Evolutionary conservation across 92 coral and sea anemone genomes (phyloP).

Genomic region (Epizoanthus rinbou): DNA sequence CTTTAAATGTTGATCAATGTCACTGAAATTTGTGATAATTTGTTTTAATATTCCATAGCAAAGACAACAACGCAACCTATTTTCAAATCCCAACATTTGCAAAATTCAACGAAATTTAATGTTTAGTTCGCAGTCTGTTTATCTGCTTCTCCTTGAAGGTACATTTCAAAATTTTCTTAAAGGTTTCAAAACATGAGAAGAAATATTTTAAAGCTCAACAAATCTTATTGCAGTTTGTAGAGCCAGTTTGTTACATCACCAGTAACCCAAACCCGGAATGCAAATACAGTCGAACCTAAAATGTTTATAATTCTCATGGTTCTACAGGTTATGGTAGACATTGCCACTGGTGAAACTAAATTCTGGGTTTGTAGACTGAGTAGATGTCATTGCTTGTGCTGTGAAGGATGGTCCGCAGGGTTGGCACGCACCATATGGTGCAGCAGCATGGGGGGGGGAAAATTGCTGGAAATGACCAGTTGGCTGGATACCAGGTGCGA

Average conservation of each 20-base stretch:
- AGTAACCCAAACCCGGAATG: not conserved
- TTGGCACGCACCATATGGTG: constrained; percentile 33
- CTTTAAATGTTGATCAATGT: constrained; percentile 25
- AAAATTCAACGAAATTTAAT: constrained; percentile 16
- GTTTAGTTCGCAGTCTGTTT: not conserved
- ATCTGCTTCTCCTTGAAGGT: too few relatives aligned
- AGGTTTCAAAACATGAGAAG: not conserved
- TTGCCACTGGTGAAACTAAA: constrained; percentile 17
- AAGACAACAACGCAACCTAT: constrained; percentile 9
- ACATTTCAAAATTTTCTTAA: too few relatives aligned
- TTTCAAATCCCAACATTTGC: constrained; percentile 17
- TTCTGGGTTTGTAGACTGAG: constrained; percentile 20
- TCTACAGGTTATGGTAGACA: constrained; percentile 19
- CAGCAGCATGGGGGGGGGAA: constrained; percentile 18
- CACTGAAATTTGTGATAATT: constrained; percentile 9
- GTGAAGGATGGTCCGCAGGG: constrained; percentile 24
- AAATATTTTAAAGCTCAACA: constrained; percentile 12
- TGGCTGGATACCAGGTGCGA: constrained; percentile 17
- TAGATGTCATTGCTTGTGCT: constrained; percentile 22
- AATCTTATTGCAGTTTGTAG: not conserved
- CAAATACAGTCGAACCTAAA: not conserved
- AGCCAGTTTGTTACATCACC: not conserved
- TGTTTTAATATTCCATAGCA: constrained; percentile 2
- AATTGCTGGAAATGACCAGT: constrained; percentile 34
- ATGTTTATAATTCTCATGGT: constrained; percentile 16